Percentiles rank a stretch among this genome's conserved stretches.
These are phyloP conservation scores for Azorinus chamasolen DNA, from an alignment of 2,888 invertebrate species.

Conservation along the genomic window DNA sequence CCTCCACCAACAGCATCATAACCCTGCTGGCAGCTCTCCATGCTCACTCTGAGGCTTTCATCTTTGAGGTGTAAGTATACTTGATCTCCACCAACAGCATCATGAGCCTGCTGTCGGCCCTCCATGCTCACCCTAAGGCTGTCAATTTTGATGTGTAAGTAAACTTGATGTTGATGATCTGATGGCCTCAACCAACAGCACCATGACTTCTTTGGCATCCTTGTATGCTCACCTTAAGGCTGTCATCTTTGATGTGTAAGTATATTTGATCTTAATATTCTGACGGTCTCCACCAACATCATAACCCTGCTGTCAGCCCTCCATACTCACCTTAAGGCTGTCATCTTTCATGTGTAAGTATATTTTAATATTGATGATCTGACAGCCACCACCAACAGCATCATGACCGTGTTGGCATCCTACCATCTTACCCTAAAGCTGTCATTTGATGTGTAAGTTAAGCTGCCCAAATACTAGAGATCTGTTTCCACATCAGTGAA, in stretches of 20 bases:
- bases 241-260: constrained; percentile 61
- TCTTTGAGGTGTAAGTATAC: constrained; percentile 66
- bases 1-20: constrained; percentile 98
- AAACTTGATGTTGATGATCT: constrained; percentile 95
- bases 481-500: no score
- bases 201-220: constrained; percentile 92
- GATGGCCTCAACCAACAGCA: constrained; percentile 95
- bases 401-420: constrained; percentile 92
- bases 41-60: constrained; percentile 70
- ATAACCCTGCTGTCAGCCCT: constrained; percentile 92
- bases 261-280: constrained; percentile 97
- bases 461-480: no score
- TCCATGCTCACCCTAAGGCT: constrained; percentile 78
- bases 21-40: constrained; percentile 89
- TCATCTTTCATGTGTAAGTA: constrained; percentile 63
- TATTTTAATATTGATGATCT: constrained; percentile 95
- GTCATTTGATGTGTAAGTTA: constrained; percentile 62
- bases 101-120: constrained; percentile 91
- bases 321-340: constrained; percentile 75
- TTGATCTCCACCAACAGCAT: constrained; percentile 97
- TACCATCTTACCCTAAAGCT: constrained; percentile 78
- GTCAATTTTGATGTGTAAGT: constrained; percentile 62
- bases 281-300: constrained; percentile 94
- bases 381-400: constrained; percentile 95
- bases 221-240: constrained; percentile 79